Evolutionary conservation across 2,113 vertebrate species (phyloP), one percentile per base, ranked within the genome.

Genomic region (Thamnophis sirtalis): DNA sequence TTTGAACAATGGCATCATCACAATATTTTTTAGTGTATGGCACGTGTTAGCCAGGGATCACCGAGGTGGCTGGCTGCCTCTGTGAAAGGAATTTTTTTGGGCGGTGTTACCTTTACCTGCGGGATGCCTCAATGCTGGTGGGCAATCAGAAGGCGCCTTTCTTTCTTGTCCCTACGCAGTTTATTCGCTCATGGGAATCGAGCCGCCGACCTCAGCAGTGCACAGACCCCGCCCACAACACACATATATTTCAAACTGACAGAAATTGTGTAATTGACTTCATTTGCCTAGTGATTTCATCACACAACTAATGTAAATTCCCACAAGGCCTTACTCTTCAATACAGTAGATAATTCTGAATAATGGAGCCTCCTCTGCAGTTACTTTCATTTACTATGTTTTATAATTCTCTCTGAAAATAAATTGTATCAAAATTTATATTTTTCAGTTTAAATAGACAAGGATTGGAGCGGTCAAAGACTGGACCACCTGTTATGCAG

Each of bases 401-500:
- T 86, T 53, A 68, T 91, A 92, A 33, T 60, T 51, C 73, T 90
- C 63, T 28, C 10, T 87, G 43, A 43, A 56, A 60, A 80, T 88
- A 58, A 9, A 3, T 28, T 3, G 84, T 21, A 90, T 54, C 87
- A 26, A 84, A 49, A 87, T 84, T 93, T 94, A 11, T 49, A 94
- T 86, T 26, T 96, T 96, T 91, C 94, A 97, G 96, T 93, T 94
- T 94, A 92, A 94, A 51, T 38, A 60, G 87, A 95, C 93, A 92
- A 93, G 87, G 88, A 38, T 95, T 93, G 48, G 95, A 97, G 87
- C 93, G 96, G 93, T 91, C 96, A 93, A 63, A 3, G 43, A 96
- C 96, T 28, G 97, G 96, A 80, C 95, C 96, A 21, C 97, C 96
- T 91, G 73, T 88, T 28, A 94, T 94, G 85, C 97, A 97, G 49